phyloP scores from a whole-genome alignment of 2,888 invertebrate genomes.

The Philopedon plagiatum region DNA sequence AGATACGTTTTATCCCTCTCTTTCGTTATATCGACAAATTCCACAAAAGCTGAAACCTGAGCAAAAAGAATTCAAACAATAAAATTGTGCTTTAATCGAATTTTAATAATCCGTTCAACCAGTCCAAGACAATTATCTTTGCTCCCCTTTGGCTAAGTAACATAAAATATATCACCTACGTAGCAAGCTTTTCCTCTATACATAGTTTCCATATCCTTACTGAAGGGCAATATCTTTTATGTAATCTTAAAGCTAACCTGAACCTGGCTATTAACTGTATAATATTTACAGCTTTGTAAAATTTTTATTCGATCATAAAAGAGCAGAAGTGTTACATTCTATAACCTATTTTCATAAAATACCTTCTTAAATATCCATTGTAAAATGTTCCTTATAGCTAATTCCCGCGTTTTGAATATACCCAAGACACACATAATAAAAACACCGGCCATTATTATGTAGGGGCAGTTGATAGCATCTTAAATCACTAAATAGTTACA shows the following conservation, averaged over 20 bases:
- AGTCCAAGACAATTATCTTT: too few species aligned
- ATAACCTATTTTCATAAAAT: slow-evolving; percentile 27
- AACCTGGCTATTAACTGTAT: neutral
- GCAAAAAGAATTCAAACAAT: too few species aligned
- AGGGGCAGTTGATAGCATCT: neutral
- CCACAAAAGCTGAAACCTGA: too few species aligned
- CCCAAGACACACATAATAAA: slow-evolving; percentile 23
- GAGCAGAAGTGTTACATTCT: slow-evolving; percentile 20
- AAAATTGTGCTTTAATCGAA: too few species aligned
- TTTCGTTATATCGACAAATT: too few species aligned
- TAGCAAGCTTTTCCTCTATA: neutral
- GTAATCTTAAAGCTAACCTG: neutral
- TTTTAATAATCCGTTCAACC: too few species aligned
- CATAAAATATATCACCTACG: too few species aligned
- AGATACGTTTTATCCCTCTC: too few species aligned
- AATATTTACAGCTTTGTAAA: slow-evolving; percentile 22
- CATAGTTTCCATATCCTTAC: neutral
- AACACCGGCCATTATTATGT: neutral
- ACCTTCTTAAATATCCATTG: slow-evolving; percentile 23
- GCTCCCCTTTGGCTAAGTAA: too few species aligned
- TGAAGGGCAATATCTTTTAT: neutral
- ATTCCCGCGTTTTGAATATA: slow-evolving; percentile 21
- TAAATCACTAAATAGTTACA: neutral
- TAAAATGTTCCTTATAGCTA: slow-evolving; percentile 26
- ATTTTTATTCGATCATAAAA: slow-evolving; percentile 16